phyloP scores from a whole-genome alignment of 2,888 invertebrate genomes.

The Melipona bicolor region DNA sequence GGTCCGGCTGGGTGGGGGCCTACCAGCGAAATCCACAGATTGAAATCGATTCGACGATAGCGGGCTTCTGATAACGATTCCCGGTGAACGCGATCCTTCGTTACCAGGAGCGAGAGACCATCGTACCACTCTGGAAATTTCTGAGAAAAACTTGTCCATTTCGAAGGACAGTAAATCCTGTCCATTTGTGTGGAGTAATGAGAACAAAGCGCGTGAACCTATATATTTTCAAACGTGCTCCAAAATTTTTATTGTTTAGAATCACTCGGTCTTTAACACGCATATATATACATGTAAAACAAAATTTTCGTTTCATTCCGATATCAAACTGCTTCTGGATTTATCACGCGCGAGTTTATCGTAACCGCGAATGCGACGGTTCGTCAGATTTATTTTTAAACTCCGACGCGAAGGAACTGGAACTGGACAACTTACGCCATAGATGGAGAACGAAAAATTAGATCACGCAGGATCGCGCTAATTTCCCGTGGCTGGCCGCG shows the following conservation, averaged over 20 bases:
- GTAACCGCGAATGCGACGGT: neutral
- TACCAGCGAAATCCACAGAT: constrained; percentile 19
- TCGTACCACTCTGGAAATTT: no score
- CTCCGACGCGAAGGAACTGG: neutral
- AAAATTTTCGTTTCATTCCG: neutral
- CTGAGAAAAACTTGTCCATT: no score
- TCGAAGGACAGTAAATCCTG: no score
- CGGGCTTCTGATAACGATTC: constrained; percentile 26
- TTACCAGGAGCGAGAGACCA: no score
- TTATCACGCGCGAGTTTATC: constrained; percentile 9
- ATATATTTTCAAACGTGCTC: no score
- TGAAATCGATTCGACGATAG: constrained; percentile 44
- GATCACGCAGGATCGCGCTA: neutral
- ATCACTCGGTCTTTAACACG: no score
- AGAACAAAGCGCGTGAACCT: no score
- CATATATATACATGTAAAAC: no score
- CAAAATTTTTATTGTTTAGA: no score
- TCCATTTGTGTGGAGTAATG: no score
- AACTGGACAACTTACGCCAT: neutral
- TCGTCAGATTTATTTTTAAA: constrained; percentile 15
- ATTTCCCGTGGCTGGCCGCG: neutral
- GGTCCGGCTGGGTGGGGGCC: constrained; percentile 21
- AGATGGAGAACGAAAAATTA: neutral
- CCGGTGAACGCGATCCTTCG: neutral
- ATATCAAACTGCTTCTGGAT: neutral